Evolutionary conservation across 2,113 vertebrate genomes (phyloP).

Genomic region (Oxygymnocypris stewartii): DNA sequence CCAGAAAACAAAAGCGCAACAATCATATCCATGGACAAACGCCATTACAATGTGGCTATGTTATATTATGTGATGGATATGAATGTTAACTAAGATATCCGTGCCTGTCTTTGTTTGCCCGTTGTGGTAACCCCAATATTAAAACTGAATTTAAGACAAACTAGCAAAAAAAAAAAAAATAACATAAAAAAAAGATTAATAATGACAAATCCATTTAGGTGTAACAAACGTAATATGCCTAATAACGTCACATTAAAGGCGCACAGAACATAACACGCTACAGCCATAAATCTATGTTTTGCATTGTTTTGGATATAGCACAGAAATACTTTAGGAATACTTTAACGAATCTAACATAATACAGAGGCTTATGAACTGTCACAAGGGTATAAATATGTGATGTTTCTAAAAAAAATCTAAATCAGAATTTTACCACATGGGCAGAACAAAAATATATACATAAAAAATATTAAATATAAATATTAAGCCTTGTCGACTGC

Average conservation of each 20-base stretch:
- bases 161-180: neutral
- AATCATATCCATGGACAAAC: constrained; percentile 21
- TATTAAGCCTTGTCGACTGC: neutral
- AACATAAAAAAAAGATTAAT: neutral
- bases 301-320: neutral
- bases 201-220: neutral
- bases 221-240: neutral
- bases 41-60: constrained; percentile 1
- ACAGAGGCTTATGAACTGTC: neutral
- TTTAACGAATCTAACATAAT: neutral
- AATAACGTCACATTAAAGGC: neutral
- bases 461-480: no score
- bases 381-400: no score
- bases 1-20: constrained; percentile 32
- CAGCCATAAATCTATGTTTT: neutral
- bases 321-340: neutral
- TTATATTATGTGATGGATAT: constrained; percentile 12
- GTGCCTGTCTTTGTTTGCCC: neutral
- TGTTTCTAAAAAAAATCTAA: neutral
- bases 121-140: neutral
- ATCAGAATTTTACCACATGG: neutral
- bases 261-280: neutral
- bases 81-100: neutral
- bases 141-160: neutral
- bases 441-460: neutral